Evolutionary conservation across 2,888 invertebrate genomes (phyloP), one percentile per base, ranked within the genome.

Genomic region (Gonocerus acuteangulatus): DNA sequence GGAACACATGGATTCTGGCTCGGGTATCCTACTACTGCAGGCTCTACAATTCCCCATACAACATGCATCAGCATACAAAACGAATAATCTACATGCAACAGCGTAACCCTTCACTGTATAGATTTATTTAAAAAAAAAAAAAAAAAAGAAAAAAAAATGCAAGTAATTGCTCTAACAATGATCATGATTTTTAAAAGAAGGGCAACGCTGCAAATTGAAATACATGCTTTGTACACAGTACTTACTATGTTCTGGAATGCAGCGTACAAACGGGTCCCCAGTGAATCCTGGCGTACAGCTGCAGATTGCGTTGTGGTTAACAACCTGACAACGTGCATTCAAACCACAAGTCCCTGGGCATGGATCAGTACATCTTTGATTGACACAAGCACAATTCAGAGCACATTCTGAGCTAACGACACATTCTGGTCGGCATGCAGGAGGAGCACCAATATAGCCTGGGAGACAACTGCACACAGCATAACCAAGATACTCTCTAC

Each of bases 351-450:
- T 81, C 58, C 86, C 86, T 19, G 77, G 77, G 69, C 87, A 87
- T 18, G 87, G 87, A 73, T 89, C 82, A 59, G 79, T 78, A 73
- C 89, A 89, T 72, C 83, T 83, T 72, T 85, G 84, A 74, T 86
- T 86, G 67, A 83, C 79, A 72, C 89, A 89, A 49, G 87, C 86
- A 73, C 78, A 81, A 71, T 84, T 81, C 49, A 79, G 79, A 42
- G 84, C 77, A 74, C 87, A 89, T 71, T 89, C 87, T 2, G 86
- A 82, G 72, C 85, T 86, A 58, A 86, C 82, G 23, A 84, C 78
- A 73, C 89, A 90, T 74, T 89, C 89, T 13, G 87, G 87, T 68
- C 82, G 79, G 71, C 89, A 89, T 48, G 86, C 85, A 16, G 88
- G 87, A 36, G 89, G 88, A 61, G 81, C 81, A 60, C 88, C 88